These are phyloP conservation scores for Caenorhabditis panamensis DNA, from an alignment of 2,888 invertebrate species.

Conservation along the genomic window DNA sequence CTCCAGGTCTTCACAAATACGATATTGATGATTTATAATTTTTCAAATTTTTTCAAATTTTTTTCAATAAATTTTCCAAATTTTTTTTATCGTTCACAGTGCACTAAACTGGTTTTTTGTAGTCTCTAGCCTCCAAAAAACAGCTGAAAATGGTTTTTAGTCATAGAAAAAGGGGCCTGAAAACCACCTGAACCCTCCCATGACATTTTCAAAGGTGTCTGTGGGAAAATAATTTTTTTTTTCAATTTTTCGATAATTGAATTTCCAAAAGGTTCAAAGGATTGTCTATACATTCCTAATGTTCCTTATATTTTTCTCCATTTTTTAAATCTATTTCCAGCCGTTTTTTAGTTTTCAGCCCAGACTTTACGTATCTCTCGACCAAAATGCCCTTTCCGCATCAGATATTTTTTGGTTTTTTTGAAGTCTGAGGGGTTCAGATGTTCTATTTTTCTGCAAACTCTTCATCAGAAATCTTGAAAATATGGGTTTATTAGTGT, in stretches of 20 bases:
- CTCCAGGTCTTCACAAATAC: conserved; percentile 22
- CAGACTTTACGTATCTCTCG: neutral
- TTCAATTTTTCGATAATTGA: neutral
- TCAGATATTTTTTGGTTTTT: no score
- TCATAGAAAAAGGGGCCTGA: neutral
- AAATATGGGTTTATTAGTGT: neutral
- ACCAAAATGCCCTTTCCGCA: conserved; percentile 5
- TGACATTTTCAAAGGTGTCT: neutral
- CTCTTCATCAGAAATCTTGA: neutral
- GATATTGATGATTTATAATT: neutral
- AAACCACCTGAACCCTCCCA: neutral
- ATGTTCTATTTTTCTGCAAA: neutral
- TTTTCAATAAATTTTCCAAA: conserved; percentile 2
- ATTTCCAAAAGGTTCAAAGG: neutral
- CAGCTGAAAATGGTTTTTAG: neutral
- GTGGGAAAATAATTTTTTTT: conserved; percentile 1
- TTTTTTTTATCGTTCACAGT: neutral
- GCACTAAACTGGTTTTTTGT: neutral
- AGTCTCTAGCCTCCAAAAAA: neutral
- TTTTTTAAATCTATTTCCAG: neutral
- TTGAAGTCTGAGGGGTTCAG: neutral
- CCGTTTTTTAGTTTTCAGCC: neutral
- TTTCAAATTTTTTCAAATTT: conserved; percentile 2
- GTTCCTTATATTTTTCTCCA: neutral
- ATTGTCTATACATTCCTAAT: neutral